Conservation (phyloP, 2,888 invertebrate species). For the Pristionchus arcanus region DNA sequence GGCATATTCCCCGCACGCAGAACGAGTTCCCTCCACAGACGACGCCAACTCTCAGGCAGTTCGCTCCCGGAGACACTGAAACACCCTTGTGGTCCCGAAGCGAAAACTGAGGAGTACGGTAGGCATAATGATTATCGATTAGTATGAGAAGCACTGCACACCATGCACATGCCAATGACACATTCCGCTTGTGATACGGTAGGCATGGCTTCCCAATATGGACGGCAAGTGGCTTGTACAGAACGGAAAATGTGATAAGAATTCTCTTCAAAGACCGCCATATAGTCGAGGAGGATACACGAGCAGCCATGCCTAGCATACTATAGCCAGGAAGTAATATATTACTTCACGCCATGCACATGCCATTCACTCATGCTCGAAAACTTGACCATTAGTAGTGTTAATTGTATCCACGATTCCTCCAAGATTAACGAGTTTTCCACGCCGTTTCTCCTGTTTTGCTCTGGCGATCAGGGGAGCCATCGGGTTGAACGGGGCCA, state of each 20-base stretch:
- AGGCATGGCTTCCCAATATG: too few relatives aligned
- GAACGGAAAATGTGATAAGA: too few relatives aligned
- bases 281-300: neutral
- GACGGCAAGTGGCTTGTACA: too few relatives aligned
- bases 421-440: slow-evolving; percentile 13
- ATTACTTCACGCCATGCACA: neutral
- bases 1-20: slow-evolving; percentile 76
- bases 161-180: too few relatives aligned
- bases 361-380: neutral
- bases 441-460: neutral
- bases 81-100: slow-evolving; percentile 3
- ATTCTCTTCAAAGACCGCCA: too few relatives aligned
- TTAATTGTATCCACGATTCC: slow-evolving; percentile 26
- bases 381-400: slow-evolving; percentile 54
- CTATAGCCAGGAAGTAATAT: neutral
- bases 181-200: too few relatives aligned
- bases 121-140: neutral
- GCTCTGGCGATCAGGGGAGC: neutral
- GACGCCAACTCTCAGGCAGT: slow-evolving; percentile 70
- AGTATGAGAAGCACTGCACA: too few relatives aligned
- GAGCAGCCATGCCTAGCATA: neutral
- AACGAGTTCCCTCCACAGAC: slow-evolving; percentile 74
- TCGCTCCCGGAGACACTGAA: slow-evolving; percentile 66
- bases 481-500: slow-evolving; percentile 24
- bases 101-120: slow-evolving; percentile 6